Evolutionary conservation across 2,797 vertebrate species (phyloP), one percentile per base, ranked within the genome.

Genomic region (Premnoplex brunnescens): DNA sequence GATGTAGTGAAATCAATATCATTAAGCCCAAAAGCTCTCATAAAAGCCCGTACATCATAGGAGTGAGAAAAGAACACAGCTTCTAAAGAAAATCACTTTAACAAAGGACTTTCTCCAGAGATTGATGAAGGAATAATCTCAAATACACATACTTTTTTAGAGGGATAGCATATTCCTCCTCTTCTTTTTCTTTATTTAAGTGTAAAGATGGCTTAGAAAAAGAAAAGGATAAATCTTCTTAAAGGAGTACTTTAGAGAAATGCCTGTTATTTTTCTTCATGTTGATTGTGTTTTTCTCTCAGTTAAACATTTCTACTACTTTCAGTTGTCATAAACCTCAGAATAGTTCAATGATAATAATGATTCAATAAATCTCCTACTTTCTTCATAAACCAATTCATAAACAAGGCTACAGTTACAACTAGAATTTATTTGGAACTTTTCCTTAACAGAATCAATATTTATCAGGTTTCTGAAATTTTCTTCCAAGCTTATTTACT

Each of bases 21-120:
- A 66, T 88, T 88, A 81, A 52, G 20, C n/a, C 30, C 88, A 88
- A 90, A 90, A 96, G 62, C 66, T 80, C 62, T 74, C 21, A n/a
- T 94, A 78, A 95, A 93, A 95, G 58, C 58, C 30, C 60, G 10
- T 84, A 68, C 27, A 72, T 85, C 68, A 80, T 1, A 93, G 14
- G 8, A 67, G 19, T 9, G 49, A 27, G n/a, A 30, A 81, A 84
- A 36, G 32, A 81, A 32, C 12, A 67, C 32, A 10, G 9, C 3
- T 63, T 20, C 48, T 56, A 36, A 90, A 60, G 66, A 72, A 79
- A 66, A 52, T 12, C 24, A 26, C 20, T 7, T 15, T 43, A 78
- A 20, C 7, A 74, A 56, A 75, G 17, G 14, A 41, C 75, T 75
- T 87, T 87, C 28, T 91, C 24, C 24, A 64, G 32, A 77, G 54